A percentile compares a stretch with the other conserved stretches of the same genome.
phyloP scores from a whole-genome alignment of 2,797 vertebrate genomes.

The Sebastes hubbsi region DNA sequence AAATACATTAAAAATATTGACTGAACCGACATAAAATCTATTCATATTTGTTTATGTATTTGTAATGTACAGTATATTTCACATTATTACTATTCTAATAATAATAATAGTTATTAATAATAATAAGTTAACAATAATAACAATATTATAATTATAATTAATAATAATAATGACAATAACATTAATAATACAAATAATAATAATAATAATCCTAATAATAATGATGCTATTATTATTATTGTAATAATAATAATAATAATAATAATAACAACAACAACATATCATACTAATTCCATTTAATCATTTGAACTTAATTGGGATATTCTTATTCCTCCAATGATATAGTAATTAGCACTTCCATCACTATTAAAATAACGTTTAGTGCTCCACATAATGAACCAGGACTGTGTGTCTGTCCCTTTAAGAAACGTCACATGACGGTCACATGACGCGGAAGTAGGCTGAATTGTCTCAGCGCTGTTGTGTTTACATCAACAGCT shows the following conservation, averaged over 20 bases:
- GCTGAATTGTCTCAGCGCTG: constrained; percentile 39
- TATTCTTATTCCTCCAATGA: background rate
- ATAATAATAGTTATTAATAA: too few relatives aligned
- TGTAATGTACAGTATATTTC: too few relatives aligned
- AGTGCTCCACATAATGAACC: background rate
- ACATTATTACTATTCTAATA: too few relatives aligned
- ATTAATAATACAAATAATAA: background rate
- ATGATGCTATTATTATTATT: too few relatives aligned
- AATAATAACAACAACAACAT: rapidly evolving
- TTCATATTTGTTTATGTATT: too few relatives aligned
- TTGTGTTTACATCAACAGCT: constrained; percentile 68
- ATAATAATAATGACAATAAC: background rate
- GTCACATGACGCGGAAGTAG: constrained; percentile 65
- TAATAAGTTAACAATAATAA: too few relatives aligned
- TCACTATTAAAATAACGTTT: background rate
- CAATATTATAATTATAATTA: too few relatives aligned
- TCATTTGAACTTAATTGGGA: background rate
- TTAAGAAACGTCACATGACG: constrained; percentile 66
- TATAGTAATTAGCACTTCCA: background rate
- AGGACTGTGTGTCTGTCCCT: constrained; percentile 13
- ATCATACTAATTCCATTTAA: background rate
- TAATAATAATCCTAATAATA: too few relatives aligned
- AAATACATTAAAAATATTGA: too few relatives aligned
- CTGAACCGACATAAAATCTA: too few relatives aligned
- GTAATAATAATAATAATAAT: background rate